Base-by-base conservation (phyloP, 37 sponge, comb jelly and placozoan species). In the Corticium candelabrum region DNA sequence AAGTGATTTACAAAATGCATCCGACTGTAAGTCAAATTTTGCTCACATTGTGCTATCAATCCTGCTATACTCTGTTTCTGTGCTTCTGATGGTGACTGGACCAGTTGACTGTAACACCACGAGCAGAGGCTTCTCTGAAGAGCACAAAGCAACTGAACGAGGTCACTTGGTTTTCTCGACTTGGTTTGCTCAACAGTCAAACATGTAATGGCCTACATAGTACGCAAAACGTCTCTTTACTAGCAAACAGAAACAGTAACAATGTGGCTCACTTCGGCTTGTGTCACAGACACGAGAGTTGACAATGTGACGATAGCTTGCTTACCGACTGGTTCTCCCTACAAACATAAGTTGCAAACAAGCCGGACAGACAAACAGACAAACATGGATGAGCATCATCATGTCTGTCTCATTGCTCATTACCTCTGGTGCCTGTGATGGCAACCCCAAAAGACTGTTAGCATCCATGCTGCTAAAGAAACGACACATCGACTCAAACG, bases 51-150 rank as follows among this genome's bases (percentile, higher is more conserved):
- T 21, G 21, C 21, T 21, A 50, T 50, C 15, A 50, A 11, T 21
- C 11, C 21, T 50, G 15, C 62, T 11, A 50, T 21, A 21, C 15
- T 21, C 15, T 50, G 62, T 21, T 21, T 11, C 62, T 50, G 62
- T 50, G 11, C 62, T 11, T 50, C 62, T 21, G 62, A 27, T 21
- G 62, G 15, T 50, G 62, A 11, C 29, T 27, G 15, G 33, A 11
- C 15, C 37, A 72, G 74, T 27, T 72, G 74, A 15, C 37, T 27
- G 37, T 72, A 72, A 15, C 29, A 15, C 74, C 74, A 72, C 33
- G 74, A n/a, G 74, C 33, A 72, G 21, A 72, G 29, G 74, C 37
- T 36, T 27, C 74, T 72, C 37, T 72, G 74, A 11, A 72, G 21
- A 15, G 37, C 74, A 27, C 37, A 36, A 15, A 72, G 29, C 15